phyloP scores from a whole-genome alignment of 1,140 invertebrate genomes.

The Drosophila kohkoa region DNA sequence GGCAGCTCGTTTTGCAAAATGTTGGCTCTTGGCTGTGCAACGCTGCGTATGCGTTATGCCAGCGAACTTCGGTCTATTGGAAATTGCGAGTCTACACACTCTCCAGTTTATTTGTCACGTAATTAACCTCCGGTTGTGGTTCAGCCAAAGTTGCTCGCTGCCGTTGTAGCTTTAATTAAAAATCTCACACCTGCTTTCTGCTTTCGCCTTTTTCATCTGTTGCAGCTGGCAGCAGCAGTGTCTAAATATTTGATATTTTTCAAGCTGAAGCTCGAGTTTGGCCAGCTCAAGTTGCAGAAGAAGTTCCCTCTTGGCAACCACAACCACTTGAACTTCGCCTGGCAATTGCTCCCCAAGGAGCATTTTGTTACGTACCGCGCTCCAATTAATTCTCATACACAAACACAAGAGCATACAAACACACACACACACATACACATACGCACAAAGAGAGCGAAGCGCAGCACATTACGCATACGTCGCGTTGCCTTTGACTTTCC shows the following conservation, averaged over 20 bases:
- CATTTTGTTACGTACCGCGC: conserved; percentile 59
- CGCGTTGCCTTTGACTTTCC: conserved; percentile 23
- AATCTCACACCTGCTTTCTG: conserved; percentile 55
- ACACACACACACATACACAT: conserved; percentile 3
- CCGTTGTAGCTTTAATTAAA: conserved; percentile 57
- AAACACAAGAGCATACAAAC: conserved; percentile 6
- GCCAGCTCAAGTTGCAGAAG: background rate
- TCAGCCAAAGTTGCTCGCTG: background rate
- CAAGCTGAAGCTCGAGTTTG: background rate
- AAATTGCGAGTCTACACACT: conserved; percentile 6
- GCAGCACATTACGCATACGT: conserved; percentile 60
- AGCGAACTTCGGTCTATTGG: background rate
- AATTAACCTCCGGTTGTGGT: conserved; percentile 56
- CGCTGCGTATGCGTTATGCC: conserved; percentile 38
- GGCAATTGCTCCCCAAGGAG: conserved; percentile 68
- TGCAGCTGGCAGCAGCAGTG: conserved; percentile 12
- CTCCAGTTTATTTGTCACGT: conserved; percentile 32
- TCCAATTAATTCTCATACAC: conserved; percentile 65
- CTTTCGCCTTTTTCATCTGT: conserved; percentile 20
- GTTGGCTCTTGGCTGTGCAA: conserved; percentile 19
- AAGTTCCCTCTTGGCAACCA: conserved; percentile 12
- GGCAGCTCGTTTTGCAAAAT: conserved; percentile 26
- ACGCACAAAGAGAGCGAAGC: conserved; percentile 2
- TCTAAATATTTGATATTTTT: conserved; percentile 34
- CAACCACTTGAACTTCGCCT: conserved; percentile 57